Evolutionary conservation across 2,888 invertebrate species (phyloP).

Genomic region (Acleris holmiana): DNA sequence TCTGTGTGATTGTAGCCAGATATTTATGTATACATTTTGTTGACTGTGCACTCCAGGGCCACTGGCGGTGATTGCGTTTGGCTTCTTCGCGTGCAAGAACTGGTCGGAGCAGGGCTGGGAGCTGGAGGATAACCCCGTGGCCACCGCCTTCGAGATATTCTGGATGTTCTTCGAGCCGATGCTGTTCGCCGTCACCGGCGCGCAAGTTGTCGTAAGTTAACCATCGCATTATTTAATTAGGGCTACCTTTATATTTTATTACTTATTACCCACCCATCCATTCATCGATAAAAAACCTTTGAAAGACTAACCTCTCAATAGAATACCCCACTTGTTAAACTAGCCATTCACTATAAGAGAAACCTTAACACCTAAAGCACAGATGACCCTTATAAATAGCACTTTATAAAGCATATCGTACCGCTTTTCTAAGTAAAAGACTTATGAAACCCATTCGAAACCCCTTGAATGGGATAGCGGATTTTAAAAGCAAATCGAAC

Average conservation of each 20-base stretch:
- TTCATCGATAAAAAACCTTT: too few species aligned
- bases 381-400: too few species aligned
- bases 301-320: too few species aligned
- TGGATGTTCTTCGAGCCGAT: constrained; percentile 99
- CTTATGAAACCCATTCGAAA: too few species aligned
- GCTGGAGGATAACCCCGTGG: constrained; percentile 93
- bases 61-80: constrained; percentile 91
- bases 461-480: too few species aligned
- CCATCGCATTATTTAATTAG: not conserved
- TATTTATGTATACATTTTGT: not conserved
- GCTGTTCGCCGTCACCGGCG: constrained; percentile 96
- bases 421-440: too few species aligned
- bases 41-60: constrained; percentile 85
- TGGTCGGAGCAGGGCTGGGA: constrained; percentile 95
- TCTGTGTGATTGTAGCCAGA: not conserved
- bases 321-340: too few species aligned
- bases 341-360: too few species aligned
- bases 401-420: too few species aligned
- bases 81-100: constrained; percentile 91
- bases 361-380: too few species aligned
- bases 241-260: not conserved
- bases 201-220: constrained; percentile 89
- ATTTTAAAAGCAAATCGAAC: too few species aligned
- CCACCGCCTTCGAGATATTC: constrained; percentile 94
- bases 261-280: too few species aligned